Percentiles rank a stretch among this genome's conserved stretches.
These are phyloP conservation scores for Achroia grisella DNA, from an alignment of 1,140 invertebrate species.

Conservation along the genomic window DNA sequence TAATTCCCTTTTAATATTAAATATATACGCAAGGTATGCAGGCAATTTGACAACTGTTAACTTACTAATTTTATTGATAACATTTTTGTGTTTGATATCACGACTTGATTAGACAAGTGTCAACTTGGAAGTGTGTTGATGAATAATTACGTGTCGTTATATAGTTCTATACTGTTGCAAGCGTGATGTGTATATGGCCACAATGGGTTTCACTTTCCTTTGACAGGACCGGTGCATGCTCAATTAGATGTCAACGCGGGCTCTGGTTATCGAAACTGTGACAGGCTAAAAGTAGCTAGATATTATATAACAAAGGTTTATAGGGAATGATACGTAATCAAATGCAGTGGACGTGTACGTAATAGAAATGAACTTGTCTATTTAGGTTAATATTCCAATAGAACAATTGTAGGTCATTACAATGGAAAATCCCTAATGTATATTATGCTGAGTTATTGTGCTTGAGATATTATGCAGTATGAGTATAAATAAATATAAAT, in stretches of 20 bases:
- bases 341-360: constrained; percentile 10
- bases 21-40: background rate
- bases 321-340: constrained; percentile 11
- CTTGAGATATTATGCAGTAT: too few species aligned
- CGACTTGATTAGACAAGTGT: constrained; percentile 49
- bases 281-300: constrained; percentile 37
- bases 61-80: constrained; percentile 57
- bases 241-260: constrained; percentile 50
- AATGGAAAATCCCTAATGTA: too few species aligned
- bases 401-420: too few species aligned
- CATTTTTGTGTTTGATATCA: constrained; percentile 41
- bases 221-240: constrained; percentile 54
- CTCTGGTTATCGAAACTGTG: constrained; percentile 49
- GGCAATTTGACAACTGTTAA: constrained; percentile 3
- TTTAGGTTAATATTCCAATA: too few species aligned
- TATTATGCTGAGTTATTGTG: too few species aligned
- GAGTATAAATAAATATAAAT: too few species aligned
- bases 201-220: constrained; percentile 64
- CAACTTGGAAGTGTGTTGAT: constrained; percentile 48
- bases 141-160: constrained; percentile 53
- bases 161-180: constrained; percentile 69
- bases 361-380: constrained; percentile 1
- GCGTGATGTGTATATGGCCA: constrained; percentile 52
- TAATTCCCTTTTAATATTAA: background rate
- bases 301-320: constrained; percentile 55